Evolutionary conservation across 1,140 invertebrate genomes (phyloP), one percentile per base, ranked within the genome.

Genomic region (Hyphantria cunea): DNA sequence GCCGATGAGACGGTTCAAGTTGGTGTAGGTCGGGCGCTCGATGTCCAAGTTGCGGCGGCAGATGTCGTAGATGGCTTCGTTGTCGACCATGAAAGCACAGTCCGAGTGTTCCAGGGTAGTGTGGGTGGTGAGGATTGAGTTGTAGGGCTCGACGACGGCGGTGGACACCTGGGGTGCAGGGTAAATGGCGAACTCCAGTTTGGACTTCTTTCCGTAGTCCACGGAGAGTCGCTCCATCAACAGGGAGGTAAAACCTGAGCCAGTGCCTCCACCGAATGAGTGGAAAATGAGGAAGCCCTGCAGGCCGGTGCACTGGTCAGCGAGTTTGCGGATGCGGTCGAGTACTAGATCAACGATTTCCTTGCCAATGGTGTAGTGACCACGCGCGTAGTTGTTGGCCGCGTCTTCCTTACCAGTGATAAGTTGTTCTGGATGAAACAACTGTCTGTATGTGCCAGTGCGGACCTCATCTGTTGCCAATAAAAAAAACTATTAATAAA

Each of bases 241-340:
- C 42, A 98, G 92, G 8, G 96, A 96, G 31, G 96, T 96, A 91
- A 98, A 98, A 33, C 96, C 97, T 37, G 96, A 97, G 12, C 96
- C 96, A 72, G 96, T 98, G 42, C 97, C 97, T 68, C n/a, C n/a
- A n/a, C n/a, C n/a, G n/a, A n/a, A n/a, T n/a, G n/a, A n/a, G n/a
- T n/a, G n/a, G n/a, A n/a, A 98, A 76, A 98, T 95, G 34, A 98
- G 92, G 91, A 98, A 98, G 37, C 97, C 97, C 89, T 98, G 96
- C 4, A 95, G 92, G 31, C 96, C 96, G 39, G 95, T 95, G 91
- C 97, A 98, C 89, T 97, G 95, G 87, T 98, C 97, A 17, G 96
- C 95, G 59, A 97, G 90, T 85, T 96, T 96, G 44, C 95, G 92
- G 76, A 97, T 95, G 64, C 94, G 91, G 90, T 97, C 96, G 63